These are phyloP conservation scores for Leptura quadrifasciata DNA, from an alignment of 2,888 invertebrate genomes.

Conservation along the genomic window DNA sequence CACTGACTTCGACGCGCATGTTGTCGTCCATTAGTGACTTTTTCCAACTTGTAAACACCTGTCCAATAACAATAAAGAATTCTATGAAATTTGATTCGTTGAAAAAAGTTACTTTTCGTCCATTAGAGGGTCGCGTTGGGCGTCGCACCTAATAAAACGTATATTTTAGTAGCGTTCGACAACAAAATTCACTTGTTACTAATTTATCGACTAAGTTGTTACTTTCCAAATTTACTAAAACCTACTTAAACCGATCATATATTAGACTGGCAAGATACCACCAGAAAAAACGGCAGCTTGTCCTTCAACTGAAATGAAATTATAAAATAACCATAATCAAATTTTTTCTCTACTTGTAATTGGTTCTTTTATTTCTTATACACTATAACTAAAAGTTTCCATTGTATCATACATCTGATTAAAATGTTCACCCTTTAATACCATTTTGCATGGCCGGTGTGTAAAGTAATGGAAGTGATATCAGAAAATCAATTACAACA, in stretches of 20 bases:
- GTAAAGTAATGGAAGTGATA: slow-evolving; percentile 21
- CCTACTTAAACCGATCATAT: too few species aligned
- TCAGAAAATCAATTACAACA: slow-evolving; percentile 22
- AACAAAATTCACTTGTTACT: too few species aligned
- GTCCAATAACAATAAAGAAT: too few species aligned
- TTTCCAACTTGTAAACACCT: too few species aligned
- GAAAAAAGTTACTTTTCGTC: too few species aligned
- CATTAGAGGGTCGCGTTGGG: too few species aligned
- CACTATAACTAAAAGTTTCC: not conserved
- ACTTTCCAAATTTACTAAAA: not conserved
- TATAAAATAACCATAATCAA: not conserved
- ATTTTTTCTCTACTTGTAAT: not conserved
- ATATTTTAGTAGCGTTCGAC: too few species aligned
- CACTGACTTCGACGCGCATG: too few species aligned
- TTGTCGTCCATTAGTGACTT: too few species aligned
- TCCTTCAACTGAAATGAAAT: not conserved
- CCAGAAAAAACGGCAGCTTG: not conserved
- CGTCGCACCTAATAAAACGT: too few species aligned
- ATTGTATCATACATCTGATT: slow-evolving; percentile 9
- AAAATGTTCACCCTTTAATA: slow-evolving; percentile 16
- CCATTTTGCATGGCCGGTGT: slow-evolving; percentile 4
- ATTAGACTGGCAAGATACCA: not conserved
- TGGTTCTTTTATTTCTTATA: not conserved
- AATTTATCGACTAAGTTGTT: too few species aligned
- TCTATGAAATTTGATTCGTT: too few species aligned